These are phyloP conservation scores for Drosophila trichaetosa DNA, from an alignment of 2,888 invertebrate genomes.

Conservation along the genomic window DNA sequence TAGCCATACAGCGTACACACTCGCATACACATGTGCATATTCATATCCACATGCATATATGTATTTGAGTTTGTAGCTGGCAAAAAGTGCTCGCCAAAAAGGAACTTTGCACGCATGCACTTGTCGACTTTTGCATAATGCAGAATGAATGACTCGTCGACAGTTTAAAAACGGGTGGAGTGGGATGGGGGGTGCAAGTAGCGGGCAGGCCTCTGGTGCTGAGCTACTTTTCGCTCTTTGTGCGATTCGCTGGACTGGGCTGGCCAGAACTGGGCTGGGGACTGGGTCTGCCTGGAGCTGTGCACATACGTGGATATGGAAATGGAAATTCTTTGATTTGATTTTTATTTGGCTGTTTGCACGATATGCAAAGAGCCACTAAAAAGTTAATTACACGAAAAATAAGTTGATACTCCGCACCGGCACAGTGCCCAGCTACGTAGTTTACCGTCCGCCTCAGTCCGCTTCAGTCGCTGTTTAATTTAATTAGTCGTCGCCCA, in stretches of 20 bases:
- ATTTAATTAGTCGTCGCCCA: conserved; percentile 68
- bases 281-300: conserved; percentile 19
- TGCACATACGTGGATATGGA: conserved; percentile 37
- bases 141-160: conserved; percentile 59
- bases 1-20: conserved; percentile 7
- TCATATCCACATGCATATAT: conserved; percentile 1
- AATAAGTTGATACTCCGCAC: conserved; percentile 74
- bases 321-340: conserved; percentile 79
- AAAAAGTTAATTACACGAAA: conserved; percentile 81
- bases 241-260: conserved; percentile 21
- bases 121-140: conserved; percentile 72
- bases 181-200: neutral
- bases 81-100: conserved; percentile 62
- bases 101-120: conserved; percentile 70
- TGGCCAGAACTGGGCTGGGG: neutral
- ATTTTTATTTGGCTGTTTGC: conserved; percentile 69
- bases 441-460: conserved; percentile 61
- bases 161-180: neutral
- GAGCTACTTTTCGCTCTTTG: conserved; percentile 60
- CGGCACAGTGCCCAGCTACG: conserved; percentile 34
- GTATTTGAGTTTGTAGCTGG: conserved; percentile 9
- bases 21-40: conserved; percentile 44
- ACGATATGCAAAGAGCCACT: conserved; percentile 53
- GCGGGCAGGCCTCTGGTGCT: conserved; percentile 8
- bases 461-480: conserved; percentile 69